Base-by-base conservation (phyloP, 2,113 vertebrate species). In the Pygoscelis adeliae region DNA sequence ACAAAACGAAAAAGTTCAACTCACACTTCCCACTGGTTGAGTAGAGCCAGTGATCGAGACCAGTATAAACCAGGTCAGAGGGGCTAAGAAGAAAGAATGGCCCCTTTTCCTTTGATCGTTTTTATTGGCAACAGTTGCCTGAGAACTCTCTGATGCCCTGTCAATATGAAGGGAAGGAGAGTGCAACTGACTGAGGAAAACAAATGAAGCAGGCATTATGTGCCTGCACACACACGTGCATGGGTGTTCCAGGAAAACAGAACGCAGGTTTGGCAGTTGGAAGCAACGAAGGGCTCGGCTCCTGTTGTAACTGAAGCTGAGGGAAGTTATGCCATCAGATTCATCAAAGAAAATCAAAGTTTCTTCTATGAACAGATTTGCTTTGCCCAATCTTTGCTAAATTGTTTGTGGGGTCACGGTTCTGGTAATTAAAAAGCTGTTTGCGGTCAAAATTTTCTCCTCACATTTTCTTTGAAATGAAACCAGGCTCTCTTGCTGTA, bases 91-190 rank as follows among this genome's bases (percentile, higher is more conserved):
- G 71, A 73, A 87, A 85, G 97, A 97, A 95, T 61, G 97, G 97
- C 94, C 97, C 98, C 97, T 97, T 96, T 96, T 98, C 98, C 97
- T 98, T 82, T 23, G 86, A 89, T 95, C 88, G 94, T 97, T 98
- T 98, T 95, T 95, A 88, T 95, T 98, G 99, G 99, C 98, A 98
- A 58, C 69, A 78, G 94, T 89, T 97, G 96, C 97, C 98, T 98
- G 98, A 98, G 98, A 99, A 98, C 97, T 80, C 97, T 96, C 85
- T 56, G 95, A 83, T 93, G 65, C 87, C 46, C 95, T 53, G 96
- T 74, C 96, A 93, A 69, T 93, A 79, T 2, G 74, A 71, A 79
- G 85, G 96, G 63, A 89, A 74, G 91, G 50, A 26, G 38, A 55
- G 56, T 0, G 26, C 7, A 27, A 22, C 53, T 11, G 73, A 9